Percentiles rank a stretch among this genome's conserved stretches.
Conservation (phyloP, 2,888 invertebrate genomes). For the Helleia helle region DNA sequence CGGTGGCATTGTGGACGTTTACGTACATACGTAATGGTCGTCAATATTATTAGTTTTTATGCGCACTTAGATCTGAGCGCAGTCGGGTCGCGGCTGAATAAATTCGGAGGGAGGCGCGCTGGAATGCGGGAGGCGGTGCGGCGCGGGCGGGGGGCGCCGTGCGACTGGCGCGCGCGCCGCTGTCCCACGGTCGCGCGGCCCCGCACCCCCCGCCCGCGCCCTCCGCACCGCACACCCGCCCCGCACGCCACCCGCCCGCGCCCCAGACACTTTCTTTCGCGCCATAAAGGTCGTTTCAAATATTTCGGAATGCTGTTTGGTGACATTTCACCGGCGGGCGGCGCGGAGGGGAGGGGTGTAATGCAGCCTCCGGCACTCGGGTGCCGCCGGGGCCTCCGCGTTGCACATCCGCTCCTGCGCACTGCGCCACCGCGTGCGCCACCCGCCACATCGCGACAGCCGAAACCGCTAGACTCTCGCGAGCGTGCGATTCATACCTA, state of each 20-base stretch:
- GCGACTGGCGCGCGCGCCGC: constrained; percentile 75
- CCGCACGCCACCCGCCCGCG: constrained; percentile 60
- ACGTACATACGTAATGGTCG: background rate
- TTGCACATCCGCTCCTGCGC: constrained; percentile 15
- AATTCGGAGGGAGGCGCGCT: constrained; percentile 68
- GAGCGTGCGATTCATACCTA: constrained; percentile 14
- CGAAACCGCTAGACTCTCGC: constrained; percentile 10
- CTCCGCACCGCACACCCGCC: constrained; percentile 70
- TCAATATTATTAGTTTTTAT: constrained; percentile 8
- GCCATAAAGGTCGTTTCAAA: constrained; percentile 75
- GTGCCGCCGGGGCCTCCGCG: constrained; percentile 23
- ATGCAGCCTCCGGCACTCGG: constrained; percentile 52
- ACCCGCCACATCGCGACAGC: constrained; percentile 5
- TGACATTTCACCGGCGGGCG: constrained; percentile 68
- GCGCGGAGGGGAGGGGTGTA: constrained; percentile 41
- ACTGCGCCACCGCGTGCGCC: constrained; percentile 11
- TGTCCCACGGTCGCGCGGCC: constrained; percentile 79
- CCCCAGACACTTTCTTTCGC: constrained; percentile 67
- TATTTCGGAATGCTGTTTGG: constrained; percentile 72
- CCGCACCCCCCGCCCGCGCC: constrained; percentile 68
- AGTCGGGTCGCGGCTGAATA: constrained; percentile 62
- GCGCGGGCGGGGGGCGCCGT: constrained; percentile 60
- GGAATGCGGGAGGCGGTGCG: constrained; percentile 59
- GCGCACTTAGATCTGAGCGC: constrained; percentile 11
- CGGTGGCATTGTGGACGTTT: background rate